These are phyloP conservation scores for Sturmia bella DNA, from an alignment of 2,888 invertebrate species.

Conservation along the genomic window DNA sequence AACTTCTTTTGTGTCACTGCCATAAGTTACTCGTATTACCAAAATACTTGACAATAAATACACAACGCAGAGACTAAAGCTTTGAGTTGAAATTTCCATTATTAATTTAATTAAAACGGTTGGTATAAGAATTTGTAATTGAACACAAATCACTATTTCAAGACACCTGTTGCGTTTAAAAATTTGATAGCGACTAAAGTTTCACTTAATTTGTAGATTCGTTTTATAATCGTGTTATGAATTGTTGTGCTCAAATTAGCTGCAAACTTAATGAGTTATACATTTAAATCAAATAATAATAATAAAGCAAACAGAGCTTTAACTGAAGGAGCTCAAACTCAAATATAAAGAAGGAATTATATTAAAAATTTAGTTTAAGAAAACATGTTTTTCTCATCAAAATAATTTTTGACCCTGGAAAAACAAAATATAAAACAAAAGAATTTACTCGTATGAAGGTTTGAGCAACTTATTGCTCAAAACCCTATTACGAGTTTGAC, in stretches of 20 bases:
- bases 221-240: conserved; percentile 26
- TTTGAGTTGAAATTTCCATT: conserved; percentile 37
- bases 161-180: conserved; percentile 25
- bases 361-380: too few species aligned
- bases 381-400: too few species aligned
- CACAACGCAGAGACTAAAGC: conserved; percentile 31
- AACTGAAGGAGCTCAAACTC: not conserved
- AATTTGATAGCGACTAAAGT: conserved; percentile 26
- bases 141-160: conserved; percentile 1
- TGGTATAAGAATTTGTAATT: conserved; percentile 15
- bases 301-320: conserved; percentile 7
- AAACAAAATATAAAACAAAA: too few species aligned
- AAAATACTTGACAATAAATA: conserved; percentile 31
- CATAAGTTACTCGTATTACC: conserved; percentile 5
- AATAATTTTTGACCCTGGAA: too few species aligned
- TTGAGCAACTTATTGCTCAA: too few species aligned
- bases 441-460: too few species aligned
- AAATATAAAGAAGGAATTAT: not conserved
- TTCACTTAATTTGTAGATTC: not conserved
- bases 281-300: not conserved
- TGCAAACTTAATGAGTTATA: not conserved
- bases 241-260: not conserved
- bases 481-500: too few species aligned
- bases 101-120: not conserved
- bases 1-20: conserved; percentile 13